These are phyloP conservation scores for Nibea coibor DNA, from an alignment of 2,113 vertebrate species.

Conservation along the genomic window DNA sequence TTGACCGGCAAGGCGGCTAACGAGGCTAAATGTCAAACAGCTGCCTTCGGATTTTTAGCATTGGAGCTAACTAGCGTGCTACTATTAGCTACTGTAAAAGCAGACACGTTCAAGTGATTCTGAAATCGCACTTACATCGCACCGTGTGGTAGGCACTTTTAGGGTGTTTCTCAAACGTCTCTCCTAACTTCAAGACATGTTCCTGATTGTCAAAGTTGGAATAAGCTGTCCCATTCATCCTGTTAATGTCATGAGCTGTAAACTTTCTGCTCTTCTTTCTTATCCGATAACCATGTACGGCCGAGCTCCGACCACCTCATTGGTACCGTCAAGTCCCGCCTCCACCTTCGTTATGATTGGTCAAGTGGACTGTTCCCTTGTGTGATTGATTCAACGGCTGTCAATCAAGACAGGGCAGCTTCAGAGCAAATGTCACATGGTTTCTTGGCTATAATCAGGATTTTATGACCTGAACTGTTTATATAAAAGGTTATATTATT, in stretches of 20 bases:
- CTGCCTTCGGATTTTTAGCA: slow-evolving; percentile 35
- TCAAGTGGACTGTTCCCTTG: neutral
- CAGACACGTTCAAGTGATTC: neutral
- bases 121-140: slow-evolving; percentile 89
- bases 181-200: slow-evolving; percentile 91
- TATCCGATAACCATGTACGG: slow-evolving; percentile 72
- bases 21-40: neutral
- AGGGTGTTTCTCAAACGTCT: slow-evolving; percentile 93
- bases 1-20: neutral
- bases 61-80: slow-evolving; percentile 68
- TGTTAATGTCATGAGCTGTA: slow-evolving; percentile 68
- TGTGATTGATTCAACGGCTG: slow-evolving; percentile 37
- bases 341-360: slow-evolving; percentile 67
- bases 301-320: slow-evolving; percentile 32
- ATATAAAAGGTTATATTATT: neutral
- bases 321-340: slow-evolving; percentile 47
- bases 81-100: slow-evolving; percentile 39
- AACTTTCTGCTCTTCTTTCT: slow-evolving; percentile 71
- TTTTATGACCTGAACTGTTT: neutral
- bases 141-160: slow-evolving; percentile 95
- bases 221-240: slow-evolving; percentile 89
- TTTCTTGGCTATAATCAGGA: neutral
- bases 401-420: slow-evolving; percentile 55
- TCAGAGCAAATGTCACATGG: neutral
- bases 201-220: slow-evolving; percentile 90